Conservation (phyloP, 2,113 vertebrate genomes). For the Opisthocomus hoazin region DNA sequence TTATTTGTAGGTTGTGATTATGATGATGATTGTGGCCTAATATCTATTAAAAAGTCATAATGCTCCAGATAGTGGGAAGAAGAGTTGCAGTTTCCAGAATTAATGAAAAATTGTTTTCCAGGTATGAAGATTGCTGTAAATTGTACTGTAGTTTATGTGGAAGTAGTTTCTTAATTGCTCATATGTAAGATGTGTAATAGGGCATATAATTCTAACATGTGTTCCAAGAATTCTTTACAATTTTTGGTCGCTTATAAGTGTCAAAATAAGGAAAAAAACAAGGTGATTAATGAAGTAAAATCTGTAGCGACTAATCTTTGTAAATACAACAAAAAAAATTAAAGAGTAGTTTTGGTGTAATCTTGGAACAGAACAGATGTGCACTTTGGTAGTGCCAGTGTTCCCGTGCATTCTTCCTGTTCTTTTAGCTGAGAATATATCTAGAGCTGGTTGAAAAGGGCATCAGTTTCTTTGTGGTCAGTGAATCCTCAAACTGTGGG, state of each 20-base stretch:
- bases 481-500: neutral
- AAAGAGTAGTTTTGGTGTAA: neutral
- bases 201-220: neutral
- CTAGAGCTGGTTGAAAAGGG: neutral
- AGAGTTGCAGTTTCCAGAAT: neutral
- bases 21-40: neutral
- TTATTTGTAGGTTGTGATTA: neutral
- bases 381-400: neutral
- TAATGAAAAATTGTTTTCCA: neutral
- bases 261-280: neutral
- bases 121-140: neutral
- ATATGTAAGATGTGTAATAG: neutral
- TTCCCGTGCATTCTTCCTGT: neutral
- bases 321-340: neutral
- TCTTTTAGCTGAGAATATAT: neutral
- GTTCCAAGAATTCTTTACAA: neutral
- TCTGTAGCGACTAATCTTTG: neutral
- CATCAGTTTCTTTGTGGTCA: neutral
- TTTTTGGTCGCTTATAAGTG: neutral
- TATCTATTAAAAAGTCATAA: neutral
- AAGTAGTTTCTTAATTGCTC: neutral
- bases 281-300: neutral
- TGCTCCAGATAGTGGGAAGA: neutral
- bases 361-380: neutral
- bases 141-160: neutral